Percentiles rank a stretch among this genome's conserved stretches.
Conservation (phyloP, 2,888 invertebrate genomes). For the Cremastobaeus sp. region DNA sequence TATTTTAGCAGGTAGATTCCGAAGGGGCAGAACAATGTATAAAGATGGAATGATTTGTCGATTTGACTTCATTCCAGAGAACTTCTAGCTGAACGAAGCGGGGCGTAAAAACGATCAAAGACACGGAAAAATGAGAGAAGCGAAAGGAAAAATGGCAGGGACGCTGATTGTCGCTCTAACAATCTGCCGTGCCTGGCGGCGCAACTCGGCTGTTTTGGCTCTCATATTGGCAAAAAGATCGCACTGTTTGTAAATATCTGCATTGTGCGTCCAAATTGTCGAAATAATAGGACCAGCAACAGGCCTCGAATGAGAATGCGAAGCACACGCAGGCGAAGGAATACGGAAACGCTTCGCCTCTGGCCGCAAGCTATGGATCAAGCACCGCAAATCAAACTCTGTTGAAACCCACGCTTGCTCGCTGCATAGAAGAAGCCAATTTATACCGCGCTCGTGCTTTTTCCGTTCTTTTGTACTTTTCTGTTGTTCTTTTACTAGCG, state of each 20-base stretch:
- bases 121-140: slow-evolving; percentile 2
- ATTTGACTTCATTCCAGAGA: too few relatives aligned
- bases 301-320: slow-evolving; percentile 12
- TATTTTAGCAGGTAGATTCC: too few relatives aligned
- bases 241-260: slow-evolving; percentile 24
- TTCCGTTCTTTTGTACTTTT: not conserved
- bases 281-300: slow-evolving; percentile 24
- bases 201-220: slow-evolving; percentile 20
- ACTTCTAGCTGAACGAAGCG: too few relatives aligned
- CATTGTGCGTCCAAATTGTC: slow-evolving; percentile 23
- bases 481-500: too few relatives aligned
- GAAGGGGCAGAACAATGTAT: too few relatives aligned
- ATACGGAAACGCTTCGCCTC: slow-evolving; percentile 4
- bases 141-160: slow-evolving; percentile 3
- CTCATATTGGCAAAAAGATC: not conserved
- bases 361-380: slow-evolving; percentile 10
- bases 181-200: slow-evolving; percentile 28
- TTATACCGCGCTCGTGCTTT: slow-evolving; percentile 10
- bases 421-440: slow-evolving; percentile 23
- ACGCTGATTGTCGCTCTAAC: slow-evolving; percentile 9
- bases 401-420: not conserved
- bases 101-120: not conserved
- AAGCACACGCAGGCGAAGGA: too few relatives aligned
- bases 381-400: slow-evolving; percentile 37
- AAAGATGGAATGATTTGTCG: too few relatives aligned